Evolutionary conservation across 1,140 invertebrate genomes (phyloP).

Genomic region (Ips nitidus): DNA sequence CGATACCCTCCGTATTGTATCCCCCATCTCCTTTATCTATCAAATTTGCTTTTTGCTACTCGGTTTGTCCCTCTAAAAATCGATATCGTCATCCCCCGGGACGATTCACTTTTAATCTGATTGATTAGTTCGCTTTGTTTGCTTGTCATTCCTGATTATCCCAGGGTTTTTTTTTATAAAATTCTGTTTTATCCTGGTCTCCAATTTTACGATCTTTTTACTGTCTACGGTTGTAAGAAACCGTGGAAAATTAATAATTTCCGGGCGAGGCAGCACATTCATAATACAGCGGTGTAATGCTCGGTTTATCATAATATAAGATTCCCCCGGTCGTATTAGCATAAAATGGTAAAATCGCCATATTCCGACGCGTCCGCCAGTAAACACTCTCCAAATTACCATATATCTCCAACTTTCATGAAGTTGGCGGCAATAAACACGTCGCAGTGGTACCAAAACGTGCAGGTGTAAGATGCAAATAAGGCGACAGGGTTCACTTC

Average conservation of each 20-base stretch:
- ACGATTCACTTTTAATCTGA: conserved; percentile 41
- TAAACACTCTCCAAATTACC: conserved; percentile 32
- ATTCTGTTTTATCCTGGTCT: conserved; percentile 21
- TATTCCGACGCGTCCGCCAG: conserved; percentile 16
- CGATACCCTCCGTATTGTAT: conserved; percentile 10
- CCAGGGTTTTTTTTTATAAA: neutral
- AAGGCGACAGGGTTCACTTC: conserved; percentile 21
- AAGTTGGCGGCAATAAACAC: conserved; percentile 35
- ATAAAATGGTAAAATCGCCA: conserved; percentile 19
- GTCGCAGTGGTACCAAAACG: conserved; percentile 7
- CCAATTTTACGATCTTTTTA: no score
- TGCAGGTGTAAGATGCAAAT: conserved; percentile 37
- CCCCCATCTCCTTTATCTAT: conserved; percentile 9
- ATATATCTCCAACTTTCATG: conserved; percentile 35
- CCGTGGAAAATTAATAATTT: no score
- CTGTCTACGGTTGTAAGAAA: no score
- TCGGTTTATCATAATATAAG: conserved; percentile 8
- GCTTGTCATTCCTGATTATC: conserved; percentile 28
- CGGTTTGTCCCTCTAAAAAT: conserved; percentile 17
- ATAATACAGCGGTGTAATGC: no score
- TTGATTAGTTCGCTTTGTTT: conserved; percentile 38
- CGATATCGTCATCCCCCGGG: conserved; percentile 26
- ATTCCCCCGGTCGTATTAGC: neutral
- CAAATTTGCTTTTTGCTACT: conserved; percentile 23
- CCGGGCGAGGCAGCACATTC: no score